Base-by-base conservation (phyloP, 2,888 invertebrate genomes). In the Ischnura elegans region DNA sequence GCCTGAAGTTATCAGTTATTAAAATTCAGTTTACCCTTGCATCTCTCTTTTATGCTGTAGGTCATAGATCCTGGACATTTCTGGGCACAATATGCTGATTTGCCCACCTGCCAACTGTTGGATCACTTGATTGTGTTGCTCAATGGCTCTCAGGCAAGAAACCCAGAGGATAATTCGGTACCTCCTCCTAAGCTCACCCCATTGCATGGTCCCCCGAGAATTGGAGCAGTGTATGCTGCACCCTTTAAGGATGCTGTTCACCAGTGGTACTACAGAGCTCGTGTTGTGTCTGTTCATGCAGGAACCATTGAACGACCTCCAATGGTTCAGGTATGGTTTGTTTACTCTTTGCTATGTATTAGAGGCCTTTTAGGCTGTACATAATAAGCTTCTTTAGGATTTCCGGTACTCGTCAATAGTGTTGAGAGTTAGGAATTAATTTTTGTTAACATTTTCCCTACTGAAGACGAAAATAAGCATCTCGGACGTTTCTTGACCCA, bases 41-140 rank as follows among this genome's bases (percentile, higher is more conserved):
- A 36, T 94, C 94, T 93, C 93, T 94, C 94, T 43, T 61, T 87
- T 43, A 66, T 87, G 94, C 94, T 87, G 93, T 95, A 98, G 97
- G 95, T 97, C 2, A 96, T 97, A 29, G 97, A 97, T 95, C 97
- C 97, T 42, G 97, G 97, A 93, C 97, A 97, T 95, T 98, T 98
- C 95, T 98, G 97, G 97, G 97, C 96, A 19, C 97, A 97, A 94
- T 96, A 97, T 94, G 96, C 96, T 47, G 97, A 97, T 94, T 96
- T 96, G 0, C 96, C 96, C 0, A 96, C 96, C 0, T 95, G 95
- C 16, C 94, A 95, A 0, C 95, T 95, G 5, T 94, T 96, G 3
- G 94, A 94, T 4, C 95, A 95, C 94, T 96, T 97, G 94, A 95
- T 95, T 0, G 94, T 95, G 0, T 94, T 95, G 1, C 95, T 97